Conservation (phyloP, 1,140 invertebrate species). For the Cecropterus lyciades region DNA sequence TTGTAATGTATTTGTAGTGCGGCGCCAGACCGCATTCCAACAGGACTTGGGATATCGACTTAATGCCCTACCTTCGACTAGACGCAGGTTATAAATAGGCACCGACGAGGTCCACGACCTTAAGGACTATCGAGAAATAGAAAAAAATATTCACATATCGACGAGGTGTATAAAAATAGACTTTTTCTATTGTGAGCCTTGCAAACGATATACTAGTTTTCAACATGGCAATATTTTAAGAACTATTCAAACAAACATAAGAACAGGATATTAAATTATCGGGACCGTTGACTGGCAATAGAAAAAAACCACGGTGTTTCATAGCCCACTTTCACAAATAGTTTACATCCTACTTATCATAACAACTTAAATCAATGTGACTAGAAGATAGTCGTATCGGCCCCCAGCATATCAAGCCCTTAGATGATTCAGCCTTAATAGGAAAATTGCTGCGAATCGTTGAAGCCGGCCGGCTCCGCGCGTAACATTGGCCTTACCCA, state of each 20-base stretch:
- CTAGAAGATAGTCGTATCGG: constrained; percentile 57
- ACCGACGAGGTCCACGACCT: constrained; percentile 50
- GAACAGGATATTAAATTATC: constrained; percentile 16
- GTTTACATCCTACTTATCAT: constrained; percentile 71
- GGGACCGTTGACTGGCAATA: constrained; percentile 9
- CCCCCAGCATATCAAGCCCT: constrained; percentile 65
- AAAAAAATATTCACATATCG: constrained; percentile 32
- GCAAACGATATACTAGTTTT: constrained; percentile 32
- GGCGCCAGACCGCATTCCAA: constrained; percentile 79
- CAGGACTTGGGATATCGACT: constrained; percentile 70
- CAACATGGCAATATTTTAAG: not conserved
- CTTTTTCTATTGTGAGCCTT: constrained; percentile 17
- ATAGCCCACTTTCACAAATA: constrained; percentile 70
- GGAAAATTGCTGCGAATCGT: constrained; percentile 73
- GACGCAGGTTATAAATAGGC: constrained; percentile 65
- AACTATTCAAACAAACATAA: not conserved
- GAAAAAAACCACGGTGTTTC: constrained; percentile 37
- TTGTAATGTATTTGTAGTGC: constrained; percentile 67
- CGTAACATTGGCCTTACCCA: constrained; percentile 81
- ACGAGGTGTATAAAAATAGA: constrained; percentile 33
- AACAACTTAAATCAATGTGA: constrained; percentile 62
- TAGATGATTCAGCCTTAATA: constrained; percentile 77
- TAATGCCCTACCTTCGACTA: constrained; percentile 63
- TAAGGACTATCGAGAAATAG: constrained; percentile 30
- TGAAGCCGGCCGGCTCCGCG: constrained; percentile 55